Evolutionary conservation across 1,140 invertebrate species (phyloP), one percentile per base, ranked within the genome.

Genomic region (Trichogramma pretiosum): DNA sequence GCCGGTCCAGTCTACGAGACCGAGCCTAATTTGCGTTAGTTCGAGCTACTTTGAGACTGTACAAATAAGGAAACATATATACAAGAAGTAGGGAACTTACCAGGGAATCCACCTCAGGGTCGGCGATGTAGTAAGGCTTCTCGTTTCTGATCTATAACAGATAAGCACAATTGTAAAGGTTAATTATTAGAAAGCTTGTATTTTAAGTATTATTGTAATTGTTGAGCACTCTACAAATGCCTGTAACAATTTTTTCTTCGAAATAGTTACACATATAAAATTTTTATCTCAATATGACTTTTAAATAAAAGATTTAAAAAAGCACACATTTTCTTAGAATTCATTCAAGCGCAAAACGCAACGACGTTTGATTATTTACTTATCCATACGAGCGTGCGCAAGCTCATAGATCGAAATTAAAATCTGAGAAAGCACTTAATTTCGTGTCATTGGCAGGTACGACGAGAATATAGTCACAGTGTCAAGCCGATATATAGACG

Each of bases 81-180:
- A 19, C 22, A 9, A 19, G 8, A 14, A 14, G 52, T 41, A 48
- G 55, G 53, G 16, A 45, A 91, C 90, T 94, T 81, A 96, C 92
- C 81, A 97, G 81, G 78, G 90, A 93, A 77, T 97, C 93, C 73
- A 97, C 87, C 84, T 96, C 93, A 64, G 90, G 90, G 77, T 96
- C 92, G 65, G 93, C 91, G 77, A 91, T 89, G 77, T 96, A 96
- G 79, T 93, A 95, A 65, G 91, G 91, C 81, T 94, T 94, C 78
- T 96, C 90, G 83, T 91, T 87, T 75, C 90, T 85, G 80, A 93
- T 93, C 90, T 95, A 87, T 73, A 77, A 67, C 67, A 64, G 11
- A 56, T 54, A 61, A 54, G 56, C 46, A 54, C 47, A 54, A 48
- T 28, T 60, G 67, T 61, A 65, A 67, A 64, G 63, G 67, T 68